Base-by-base conservation (phyloP, 2,113 vertebrate species). In the Nothocercus julius region DNA sequence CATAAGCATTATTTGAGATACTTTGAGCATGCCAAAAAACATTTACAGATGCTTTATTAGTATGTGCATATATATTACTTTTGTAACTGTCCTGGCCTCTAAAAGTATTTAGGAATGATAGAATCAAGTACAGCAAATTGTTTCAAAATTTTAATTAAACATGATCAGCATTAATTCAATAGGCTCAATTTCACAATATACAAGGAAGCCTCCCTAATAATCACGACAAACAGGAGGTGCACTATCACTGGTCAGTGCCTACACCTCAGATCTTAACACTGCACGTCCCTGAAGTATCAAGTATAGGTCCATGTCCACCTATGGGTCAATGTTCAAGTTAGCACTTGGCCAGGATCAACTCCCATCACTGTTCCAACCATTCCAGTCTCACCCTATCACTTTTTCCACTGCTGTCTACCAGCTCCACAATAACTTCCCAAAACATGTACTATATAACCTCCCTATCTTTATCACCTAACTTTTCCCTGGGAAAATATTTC, bases 131-230 rank as follows among this genome's bases (percentile, higher is more conserved):
- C 21, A 73, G 47, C 34, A 91, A 58, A 51, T 47, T 42, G 5
- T 25, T 85, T 87, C 64, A 54, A 87, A 82, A 19, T 82, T 93
- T n/a, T 82, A 74, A 82, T 66, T 85, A 89, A 92, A 82, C 22
- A 28, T 3, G 82, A 61, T 27, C 25, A 67, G 19, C 92, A 79
- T 21, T 68, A 82, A 91, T 69, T 76, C 62, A 82, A 73, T 82
- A 73, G 75, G 4, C 8, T 66, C 15, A 16, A 8, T 91, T 91
- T 69, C 62, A 76, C 38, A 61, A 79, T 91, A 68, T 8, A 53
- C 34, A 21, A 75, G 49, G 49, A 87, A 82, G 10, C 7, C 11
- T 75, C 8, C 18, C 8, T 18, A n/a, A 49, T 75, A 54, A 75
- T 62, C 13, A 87, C 76, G 68, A 74, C 40, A 63, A 91, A 63